Percentiles rank a stretch among this genome's conserved stretches.
Evolutionary conservation across 2,113 vertebrate species (phyloP).

Genomic region (Sylvilagus bachmani): DNA sequence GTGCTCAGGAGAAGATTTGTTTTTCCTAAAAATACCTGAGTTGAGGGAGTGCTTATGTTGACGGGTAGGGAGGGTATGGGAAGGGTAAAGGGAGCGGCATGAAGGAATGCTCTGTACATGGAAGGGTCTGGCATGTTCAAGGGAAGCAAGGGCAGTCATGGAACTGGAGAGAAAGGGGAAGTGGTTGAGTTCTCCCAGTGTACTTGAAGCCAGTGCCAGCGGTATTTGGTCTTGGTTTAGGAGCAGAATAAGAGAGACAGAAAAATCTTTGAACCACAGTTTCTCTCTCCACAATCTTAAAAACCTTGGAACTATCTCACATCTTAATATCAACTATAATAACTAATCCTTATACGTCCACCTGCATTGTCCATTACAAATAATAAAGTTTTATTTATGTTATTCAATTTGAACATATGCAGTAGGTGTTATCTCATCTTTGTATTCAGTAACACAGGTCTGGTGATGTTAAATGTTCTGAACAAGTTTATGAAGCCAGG

Average conservation of each 20-base stretch:
- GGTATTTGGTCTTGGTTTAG: not conserved
- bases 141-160: not conserved
- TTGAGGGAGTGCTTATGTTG: not conserved
- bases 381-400: not conserved
- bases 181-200: not conserved
- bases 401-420: not conserved
- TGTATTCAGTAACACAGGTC: not conserved
- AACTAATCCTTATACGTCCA: not conserved
- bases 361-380: not conserved
- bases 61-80: fast-evolving
- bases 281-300: not conserved
- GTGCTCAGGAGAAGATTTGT: not conserved
- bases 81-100: not conserved
- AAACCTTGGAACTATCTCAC: not conserved
- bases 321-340: not conserved
- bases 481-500: not conserved
- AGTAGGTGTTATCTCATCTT: not conserved
- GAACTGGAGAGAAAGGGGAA: not conserved
- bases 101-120: not conserved
- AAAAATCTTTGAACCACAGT: not conserved
- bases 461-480: not conserved
- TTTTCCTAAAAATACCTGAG: not conserved
- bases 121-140: fast-evolving
- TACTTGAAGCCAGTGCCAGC: not conserved
- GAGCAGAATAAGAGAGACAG: not conserved